Conservation (phyloP, 2,797 vertebrate species). For the Rhinogobio ventralis region DNA sequence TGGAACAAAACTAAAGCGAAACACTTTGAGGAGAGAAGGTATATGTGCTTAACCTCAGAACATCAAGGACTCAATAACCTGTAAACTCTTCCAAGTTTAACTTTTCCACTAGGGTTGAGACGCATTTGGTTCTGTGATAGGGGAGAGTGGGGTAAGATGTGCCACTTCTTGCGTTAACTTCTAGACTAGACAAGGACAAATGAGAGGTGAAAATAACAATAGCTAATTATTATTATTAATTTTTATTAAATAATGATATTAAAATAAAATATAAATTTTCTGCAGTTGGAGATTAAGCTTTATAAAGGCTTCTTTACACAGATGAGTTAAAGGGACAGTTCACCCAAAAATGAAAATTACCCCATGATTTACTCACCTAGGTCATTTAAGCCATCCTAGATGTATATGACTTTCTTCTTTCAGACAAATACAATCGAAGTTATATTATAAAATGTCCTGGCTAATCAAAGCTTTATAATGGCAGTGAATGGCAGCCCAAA, state of each 20-base stretch:
- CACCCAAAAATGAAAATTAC: too few relatives aligned
- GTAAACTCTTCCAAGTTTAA: neutral
- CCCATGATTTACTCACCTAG: too few relatives aligned
- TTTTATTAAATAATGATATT: neutral
- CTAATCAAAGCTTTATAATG: too few relatives aligned
- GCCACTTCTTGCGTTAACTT: neutral
- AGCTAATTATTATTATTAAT: neutral
- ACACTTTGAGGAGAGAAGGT: slow-evolving; percentile 1
- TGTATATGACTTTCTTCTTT: too few relatives aligned
- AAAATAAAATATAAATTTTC: too few relatives aligned
- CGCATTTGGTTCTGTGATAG: neutral
- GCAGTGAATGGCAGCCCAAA: too few relatives aligned
- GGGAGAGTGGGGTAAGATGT: neutral
- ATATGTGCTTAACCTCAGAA: slow-evolving; percentile 4
- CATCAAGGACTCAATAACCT: slow-evolving; percentile 2
- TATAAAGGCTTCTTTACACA: too few relatives aligned
- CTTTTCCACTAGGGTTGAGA: neutral
- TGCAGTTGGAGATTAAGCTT: too few relatives aligned
- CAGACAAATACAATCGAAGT: too few relatives aligned
- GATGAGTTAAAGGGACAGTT: too few relatives aligned
- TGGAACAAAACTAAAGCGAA: slow-evolving; percentile 1
- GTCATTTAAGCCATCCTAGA: too few relatives aligned
- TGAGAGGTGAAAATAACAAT: neutral
- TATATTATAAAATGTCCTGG: too few relatives aligned
- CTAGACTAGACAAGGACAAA: neutral